A percentile compares a stretch with the other conserved stretches of the same genome.
These are phyloP conservation scores for Diarsia mendica DNA, from an alignment of 2,888 invertebrate genomes.

Conservation along the genomic window DNA sequence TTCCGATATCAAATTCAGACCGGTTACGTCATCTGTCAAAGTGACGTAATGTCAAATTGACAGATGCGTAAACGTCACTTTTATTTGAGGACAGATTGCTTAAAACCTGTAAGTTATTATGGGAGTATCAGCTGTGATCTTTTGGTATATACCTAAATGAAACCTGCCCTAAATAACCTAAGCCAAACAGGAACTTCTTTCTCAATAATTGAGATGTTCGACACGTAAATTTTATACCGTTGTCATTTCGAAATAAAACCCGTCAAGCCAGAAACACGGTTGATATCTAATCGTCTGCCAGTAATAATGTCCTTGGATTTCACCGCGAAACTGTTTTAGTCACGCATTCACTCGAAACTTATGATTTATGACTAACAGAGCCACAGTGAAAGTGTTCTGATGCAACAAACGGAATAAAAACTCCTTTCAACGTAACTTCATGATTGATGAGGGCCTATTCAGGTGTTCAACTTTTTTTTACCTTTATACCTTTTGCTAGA, in stretches of 20 bases:
- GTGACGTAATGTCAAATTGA: constrained; percentile 31
- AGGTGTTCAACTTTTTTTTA: constrained; percentile 74
- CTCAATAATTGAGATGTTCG: constrained; percentile 36
- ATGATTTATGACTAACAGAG: constrained; percentile 80
- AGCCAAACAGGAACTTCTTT: constrained; percentile 34
- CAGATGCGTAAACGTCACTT: constrained; percentile 10
- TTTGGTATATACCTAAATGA: too few species aligned
- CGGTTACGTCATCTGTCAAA: constrained; percentile 8
- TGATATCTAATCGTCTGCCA: constrained; percentile 60
- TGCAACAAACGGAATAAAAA: constrained; percentile 74
- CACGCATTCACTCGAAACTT: constrained; percentile 67
- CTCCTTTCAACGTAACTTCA: constrained; percentile 74
- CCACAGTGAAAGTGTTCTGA: constrained; percentile 81
- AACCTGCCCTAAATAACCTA: constrained; percentile 1
- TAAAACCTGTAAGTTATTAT: background rate
- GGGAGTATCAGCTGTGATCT: background rate
- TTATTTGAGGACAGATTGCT: constrained; percentile 6
- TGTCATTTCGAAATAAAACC: constrained; percentile 53
- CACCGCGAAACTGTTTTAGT: constrained; percentile 72
- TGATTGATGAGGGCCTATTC: constrained; percentile 85
- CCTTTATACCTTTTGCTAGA: constrained; percentile 69
- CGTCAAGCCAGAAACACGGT: constrained; percentile 38
- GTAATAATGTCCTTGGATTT: constrained; percentile 71
- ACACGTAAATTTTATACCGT: constrained; percentile 24
- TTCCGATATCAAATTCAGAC: background rate